Conservation (phyloP, 2,113 vertebrate genomes). For the Scalopus aquaticus region DNA sequence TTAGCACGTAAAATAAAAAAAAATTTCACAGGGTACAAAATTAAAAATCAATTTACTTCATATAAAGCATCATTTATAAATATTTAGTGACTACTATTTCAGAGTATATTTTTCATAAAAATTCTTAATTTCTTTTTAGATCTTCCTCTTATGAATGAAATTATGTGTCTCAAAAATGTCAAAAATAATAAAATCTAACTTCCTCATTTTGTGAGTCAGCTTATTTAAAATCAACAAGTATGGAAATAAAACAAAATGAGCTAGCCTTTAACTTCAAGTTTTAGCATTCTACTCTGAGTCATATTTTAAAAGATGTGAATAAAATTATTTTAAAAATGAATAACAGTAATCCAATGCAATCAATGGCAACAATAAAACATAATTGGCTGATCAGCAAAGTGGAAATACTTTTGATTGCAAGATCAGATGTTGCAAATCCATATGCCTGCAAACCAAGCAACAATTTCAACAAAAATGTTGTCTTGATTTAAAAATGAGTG, state of each 20-base stretch:
- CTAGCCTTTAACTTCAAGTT: conserved; percentile 30
- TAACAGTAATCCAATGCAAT: conserved; percentile 50
- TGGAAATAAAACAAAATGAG: neutral
- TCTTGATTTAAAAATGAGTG: conserved; percentile 18
- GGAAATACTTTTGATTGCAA: conserved; percentile 64
- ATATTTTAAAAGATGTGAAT: conserved; percentile 35
- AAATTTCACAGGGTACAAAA: neutral
- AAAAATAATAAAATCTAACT: neutral
- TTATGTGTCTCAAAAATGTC: neutral
- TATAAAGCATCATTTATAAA: neutral
- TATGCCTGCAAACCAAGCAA: conserved; percentile 53
- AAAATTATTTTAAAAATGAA: conserved; percentile 50
- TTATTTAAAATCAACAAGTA: neutral
- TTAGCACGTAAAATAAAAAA: neutral
- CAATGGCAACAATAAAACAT: conserved; percentile 62
- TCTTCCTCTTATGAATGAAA: neutral
- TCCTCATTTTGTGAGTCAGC: neutral
- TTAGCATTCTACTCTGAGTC: neutral
- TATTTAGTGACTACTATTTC: neutral
- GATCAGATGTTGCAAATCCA: conserved; percentile 39
- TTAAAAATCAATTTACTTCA: conserved; percentile 10
- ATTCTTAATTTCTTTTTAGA: neutral
- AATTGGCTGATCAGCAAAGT: conserved; percentile 51
- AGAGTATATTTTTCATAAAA: neutral
- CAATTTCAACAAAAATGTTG: conserved; percentile 36